Base-by-base conservation (phyloP, 2,113 vertebrate genomes). In the Myrmecobius fasciatus region DNA sequence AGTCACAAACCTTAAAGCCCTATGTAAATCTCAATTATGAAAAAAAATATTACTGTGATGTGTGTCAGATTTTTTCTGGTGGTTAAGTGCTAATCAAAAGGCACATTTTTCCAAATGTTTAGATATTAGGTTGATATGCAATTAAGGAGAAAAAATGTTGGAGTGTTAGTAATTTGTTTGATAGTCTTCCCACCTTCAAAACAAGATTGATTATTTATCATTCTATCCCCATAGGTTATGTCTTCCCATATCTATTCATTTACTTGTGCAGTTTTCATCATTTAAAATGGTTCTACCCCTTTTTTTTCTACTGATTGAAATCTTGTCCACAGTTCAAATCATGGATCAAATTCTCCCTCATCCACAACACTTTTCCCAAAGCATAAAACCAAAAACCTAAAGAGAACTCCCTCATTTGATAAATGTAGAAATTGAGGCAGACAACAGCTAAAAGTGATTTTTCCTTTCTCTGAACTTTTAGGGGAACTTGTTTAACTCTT, bases 301-400 rank as follows among this genome's bases (percentile, higher is more conserved):
- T 25, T 0, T 47, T 36, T 8, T 54, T 53, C 47, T 52, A 36
- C 36, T 53, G 46, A 48, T 17, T 14, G 36, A 89, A 51, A 67
- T 52, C 26, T 17, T 3, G 0, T 48, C 25, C 9, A 12, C 25
- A 3, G 24, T 8, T 22, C 0, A 0, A 54, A 52, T 28, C 14
- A 52, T 46, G 14, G 10, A 24, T 26, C 4, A 51, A 25, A 17
- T 20, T 10, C 43, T 8, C 22, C 20, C 9, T 56, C 25, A 31
- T 89, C 51, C 75, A 52, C 22, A 83, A 89, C 17, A 47, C 89
- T 10, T 10, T 31, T 31, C 26, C 91, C 10, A 12, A 31, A 67
- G 56, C 28, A 36, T 67, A 67, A 31, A 31, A 36, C 11, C 11
- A 67, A 67, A 31, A 67, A 36, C 56, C 31, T 67, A 11, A 67